These are phyloP conservation scores for Brachyalestes nurse DNA, from an alignment of 2,797 vertebrate species.

Conservation along the genomic window DNA sequence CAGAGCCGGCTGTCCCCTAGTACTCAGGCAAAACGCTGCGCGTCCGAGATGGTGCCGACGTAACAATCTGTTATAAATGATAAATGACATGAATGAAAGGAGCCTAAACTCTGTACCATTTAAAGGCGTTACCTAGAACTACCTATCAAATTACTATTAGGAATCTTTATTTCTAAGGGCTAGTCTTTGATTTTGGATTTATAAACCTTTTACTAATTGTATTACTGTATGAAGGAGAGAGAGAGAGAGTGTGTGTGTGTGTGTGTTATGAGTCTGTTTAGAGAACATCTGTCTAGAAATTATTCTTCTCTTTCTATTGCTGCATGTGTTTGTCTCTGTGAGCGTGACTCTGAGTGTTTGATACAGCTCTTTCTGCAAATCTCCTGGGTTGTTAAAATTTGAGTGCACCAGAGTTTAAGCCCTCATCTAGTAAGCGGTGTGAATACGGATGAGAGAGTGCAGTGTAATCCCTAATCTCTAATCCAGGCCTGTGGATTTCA, in stretches of 20 bases:
- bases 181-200: neutral
- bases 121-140: too few species aligned
- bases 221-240: neutral
- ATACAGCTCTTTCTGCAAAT: neutral
- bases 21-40: too few species aligned
- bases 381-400: conserved; percentile 58
- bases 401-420: conserved; percentile 57
- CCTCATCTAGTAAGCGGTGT: conserved; percentile 65
- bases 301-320: neutral
- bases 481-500: conserved; percentile 50
- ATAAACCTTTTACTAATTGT: neutral
- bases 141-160: neutral
- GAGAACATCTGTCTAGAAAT: neutral
- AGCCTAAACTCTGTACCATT: too few species aligned
- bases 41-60: too few species aligned
- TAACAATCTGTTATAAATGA: too few species aligned
- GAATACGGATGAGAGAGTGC: conserved; percentile 56
- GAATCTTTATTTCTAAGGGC: neutral
- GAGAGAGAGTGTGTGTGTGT: neutral
- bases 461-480: conserved; percentile 61
- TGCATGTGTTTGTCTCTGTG: neutral
- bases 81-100: too few species aligned
- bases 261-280: neutral
- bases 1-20: too few species aligned
- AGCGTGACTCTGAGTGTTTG: too few species aligned